Evolutionary conservation across 2,888 invertebrate species (phyloP).

Genomic region (Cheilosia variabilis): DNA sequence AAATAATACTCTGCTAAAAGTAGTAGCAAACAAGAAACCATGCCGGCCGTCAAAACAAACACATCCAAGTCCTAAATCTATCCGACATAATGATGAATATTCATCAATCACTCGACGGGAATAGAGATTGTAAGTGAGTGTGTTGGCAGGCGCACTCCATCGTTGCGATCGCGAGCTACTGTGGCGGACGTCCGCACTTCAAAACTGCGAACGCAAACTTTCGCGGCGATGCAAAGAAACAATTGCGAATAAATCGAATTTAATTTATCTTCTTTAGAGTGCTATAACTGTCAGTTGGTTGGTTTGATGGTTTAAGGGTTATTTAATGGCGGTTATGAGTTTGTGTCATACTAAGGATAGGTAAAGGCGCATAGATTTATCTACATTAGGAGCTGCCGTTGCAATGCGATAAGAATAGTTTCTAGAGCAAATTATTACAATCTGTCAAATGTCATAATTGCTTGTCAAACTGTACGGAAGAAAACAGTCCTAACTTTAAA

Average conservation of each 20-base stretch:
- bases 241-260: constrained; percentile 20
- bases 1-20: constrained; percentile 14
- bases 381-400: neutral
- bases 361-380: neutral
- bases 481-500: too few relatives aligned
- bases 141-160: constrained; percentile 35
- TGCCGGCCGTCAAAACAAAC: constrained; percentile 53
- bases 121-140: constrained; percentile 39
- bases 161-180: constrained; percentile 3
- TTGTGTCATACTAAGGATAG: neutral
- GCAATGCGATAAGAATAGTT: too few relatives aligned
- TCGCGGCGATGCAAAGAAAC: neutral
- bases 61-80: constrained; percentile 58
- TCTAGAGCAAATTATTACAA: too few relatives aligned
- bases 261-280: constrained; percentile 39
- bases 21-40: constrained; percentile 6
- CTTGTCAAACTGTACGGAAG: too few relatives aligned
- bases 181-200: neutral
- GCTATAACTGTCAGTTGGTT: constrained; percentile 39
- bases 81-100: constrained; percentile 53
- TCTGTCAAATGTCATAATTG: too few relatives aligned
- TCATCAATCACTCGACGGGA: constrained; percentile 64
- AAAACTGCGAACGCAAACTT: constrained; percentile 9
- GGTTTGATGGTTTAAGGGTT: constrained; percentile 16
- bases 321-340: constrained; percentile 13